These are phyloP conservation scores for Thamnophis sirtalis DNA, from an alignment of 2,113 vertebrate species.

Conservation along the genomic window DNA sequence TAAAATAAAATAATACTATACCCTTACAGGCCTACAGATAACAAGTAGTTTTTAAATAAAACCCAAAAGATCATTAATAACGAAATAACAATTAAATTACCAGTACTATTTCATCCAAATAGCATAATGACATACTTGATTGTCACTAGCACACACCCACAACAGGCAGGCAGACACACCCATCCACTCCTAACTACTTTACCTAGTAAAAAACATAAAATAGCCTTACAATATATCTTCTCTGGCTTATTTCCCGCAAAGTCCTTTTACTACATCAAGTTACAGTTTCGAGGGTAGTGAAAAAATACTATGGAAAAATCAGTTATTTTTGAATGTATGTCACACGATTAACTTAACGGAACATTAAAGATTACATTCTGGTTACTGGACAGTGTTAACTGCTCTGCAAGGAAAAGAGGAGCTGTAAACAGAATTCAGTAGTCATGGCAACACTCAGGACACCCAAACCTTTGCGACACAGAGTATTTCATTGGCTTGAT, in stretches of 20 bases:
- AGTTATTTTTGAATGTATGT: not conserved
- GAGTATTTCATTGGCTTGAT: not conserved
- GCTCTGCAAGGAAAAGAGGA: conserved; percentile 5
- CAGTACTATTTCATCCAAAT: not conserved
- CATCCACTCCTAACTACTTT: not conserved
- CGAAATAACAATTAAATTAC: not conserved
- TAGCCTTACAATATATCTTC: not conserved
- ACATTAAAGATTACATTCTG: conserved; percentile 2
- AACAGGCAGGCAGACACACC: not conserved
- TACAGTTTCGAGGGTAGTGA: not conserved
- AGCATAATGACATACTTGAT: not conserved
- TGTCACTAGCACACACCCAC: not conserved
- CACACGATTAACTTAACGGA: conserved; percentile 21
- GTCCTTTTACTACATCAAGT: not conserved
- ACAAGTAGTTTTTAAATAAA: not conserved
- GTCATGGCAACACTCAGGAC: not conserved
- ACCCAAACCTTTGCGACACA: not conserved
- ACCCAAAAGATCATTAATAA: not conserved
- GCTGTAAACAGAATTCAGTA: conserved; percentile 29
- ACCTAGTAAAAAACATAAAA: not conserved
- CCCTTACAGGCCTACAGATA: not conserved
- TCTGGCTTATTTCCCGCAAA: not conserved
- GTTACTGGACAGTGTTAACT: conserved; percentile 1
- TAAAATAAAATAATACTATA: not conserved
- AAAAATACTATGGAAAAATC: conserved; percentile 1